Conservation (phyloP, 2,797 vertebrate genomes). For the Aselliscus stoliczkanus region DNA sequence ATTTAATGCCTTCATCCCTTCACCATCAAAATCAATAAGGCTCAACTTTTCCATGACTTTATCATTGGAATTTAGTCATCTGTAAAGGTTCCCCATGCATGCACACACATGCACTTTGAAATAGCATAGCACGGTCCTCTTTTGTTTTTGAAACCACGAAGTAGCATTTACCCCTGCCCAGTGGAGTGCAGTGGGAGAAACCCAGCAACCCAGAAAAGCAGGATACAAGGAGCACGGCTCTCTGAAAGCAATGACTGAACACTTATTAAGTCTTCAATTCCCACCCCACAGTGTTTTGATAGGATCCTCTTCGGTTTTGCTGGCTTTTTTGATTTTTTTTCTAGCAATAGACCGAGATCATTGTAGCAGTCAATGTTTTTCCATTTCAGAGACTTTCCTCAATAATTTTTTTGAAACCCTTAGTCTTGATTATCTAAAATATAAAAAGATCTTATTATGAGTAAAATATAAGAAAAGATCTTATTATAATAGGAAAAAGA, state of each 20-base stretch:
- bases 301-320: background rate
- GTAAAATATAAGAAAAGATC: background rate
- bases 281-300: background rate
- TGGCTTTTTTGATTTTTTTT: background rate
- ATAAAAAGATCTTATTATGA: background rate
- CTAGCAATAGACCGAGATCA: background rate
- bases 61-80: background rate
- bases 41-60: background rate
- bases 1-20: background rate
- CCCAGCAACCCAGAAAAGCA: background rate
- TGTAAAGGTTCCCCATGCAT: background rate
- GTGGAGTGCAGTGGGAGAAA: background rate
- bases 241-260: background rate
- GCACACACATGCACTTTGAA: background rate
- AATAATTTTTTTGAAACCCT: background rate
- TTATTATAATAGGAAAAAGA: background rate
- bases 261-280: background rate
- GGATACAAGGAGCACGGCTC: background rate
- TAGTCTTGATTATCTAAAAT: background rate
- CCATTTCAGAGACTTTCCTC: background rate
- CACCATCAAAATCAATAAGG: background rate
- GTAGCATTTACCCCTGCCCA: background rate
- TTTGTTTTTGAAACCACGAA: background rate
- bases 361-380: background rate
- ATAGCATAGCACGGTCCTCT: background rate